A percentile compares a stretch with the other conserved stretches of the same genome.
Evolutionary conservation across 2,888 invertebrate species (phyloP).

Genomic region (Leptura quadrifasciata): DNA sequence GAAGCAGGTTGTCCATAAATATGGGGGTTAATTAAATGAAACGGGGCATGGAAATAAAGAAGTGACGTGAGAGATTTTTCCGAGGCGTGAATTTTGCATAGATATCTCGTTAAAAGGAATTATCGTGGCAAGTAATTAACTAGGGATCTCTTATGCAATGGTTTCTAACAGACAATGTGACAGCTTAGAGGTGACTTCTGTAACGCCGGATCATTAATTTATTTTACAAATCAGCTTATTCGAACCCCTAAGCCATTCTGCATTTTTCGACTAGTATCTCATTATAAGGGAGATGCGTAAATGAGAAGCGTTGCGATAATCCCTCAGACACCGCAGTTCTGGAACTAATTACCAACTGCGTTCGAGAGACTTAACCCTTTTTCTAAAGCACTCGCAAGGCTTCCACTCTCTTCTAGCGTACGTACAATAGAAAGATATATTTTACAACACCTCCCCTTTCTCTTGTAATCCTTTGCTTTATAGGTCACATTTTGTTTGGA

Average conservation of each 20-base stretch:
- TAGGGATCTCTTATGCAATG: slow-evolving; percentile 68
- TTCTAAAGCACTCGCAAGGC: slow-evolving; percentile 54
- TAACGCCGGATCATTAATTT: slow-evolving; percentile 74
- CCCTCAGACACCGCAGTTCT: slow-evolving; percentile 68
- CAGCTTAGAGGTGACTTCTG: slow-evolving; percentile 73
- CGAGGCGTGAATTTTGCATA: slow-evolving; percentile 69
- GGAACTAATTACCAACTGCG: slow-evolving; percentile 69
- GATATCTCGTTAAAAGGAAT: slow-evolving; percentile 73
- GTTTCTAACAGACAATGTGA: slow-evolving; percentile 72
- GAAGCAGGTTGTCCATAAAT: slow-evolving; percentile 51
- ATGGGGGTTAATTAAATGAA: slow-evolving; percentile 41
- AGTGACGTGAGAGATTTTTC: slow-evolving; percentile 57
- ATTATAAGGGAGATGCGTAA: slow-evolving; percentile 70
- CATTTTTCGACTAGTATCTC: slow-evolving; percentile 70
- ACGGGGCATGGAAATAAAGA: slow-evolving; percentile 48
- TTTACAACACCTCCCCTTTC: slow-evolving; percentile 53
- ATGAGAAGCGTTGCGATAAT: slow-evolving; percentile 70
- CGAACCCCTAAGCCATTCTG: slow-evolving; percentile 69
- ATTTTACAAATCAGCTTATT: slow-evolving; percentile 74
- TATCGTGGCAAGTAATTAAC: slow-evolving; percentile 73
- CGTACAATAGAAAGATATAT: slow-evolving; percentile 56
- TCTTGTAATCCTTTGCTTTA: slow-evolving; percentile 52
- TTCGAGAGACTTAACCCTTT: slow-evolving; percentile 65
- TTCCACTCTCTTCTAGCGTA: slow-evolving; percentile 52
- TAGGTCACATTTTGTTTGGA: slow-evolving; percentile 59